phyloP scores from a whole-genome alignment of 2,797 vertebrate species.

The Hydrocynus forskahlii region DNA sequence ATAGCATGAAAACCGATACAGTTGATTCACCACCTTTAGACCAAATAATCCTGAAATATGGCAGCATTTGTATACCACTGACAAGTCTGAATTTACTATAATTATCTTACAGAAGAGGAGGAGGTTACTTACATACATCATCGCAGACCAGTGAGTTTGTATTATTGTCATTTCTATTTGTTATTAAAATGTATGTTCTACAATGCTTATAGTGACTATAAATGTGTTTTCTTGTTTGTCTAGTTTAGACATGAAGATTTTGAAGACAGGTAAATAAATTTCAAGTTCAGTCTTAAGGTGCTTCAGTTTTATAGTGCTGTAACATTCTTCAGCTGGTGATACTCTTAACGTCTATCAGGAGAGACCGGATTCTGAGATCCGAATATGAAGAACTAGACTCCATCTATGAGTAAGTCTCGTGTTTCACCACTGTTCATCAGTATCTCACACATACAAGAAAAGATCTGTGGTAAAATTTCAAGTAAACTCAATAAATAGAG shows the following conservation, averaged over 20 bases:
- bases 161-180: background rate
- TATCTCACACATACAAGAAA: background rate
- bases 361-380: conserved; percentile 48
- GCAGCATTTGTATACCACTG: too few relatives aligned
- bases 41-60: too few relatives aligned
- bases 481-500: background rate
- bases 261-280: conserved; percentile 64
- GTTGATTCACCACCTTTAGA: too few relatives aligned
- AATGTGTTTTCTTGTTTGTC: conserved; percentile 23
- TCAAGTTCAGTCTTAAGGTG: background rate
- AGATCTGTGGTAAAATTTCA: background rate
- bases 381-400: conserved; percentile 49
- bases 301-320: background rate
- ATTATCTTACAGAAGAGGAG: conserved; percentile 61
- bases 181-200: background rate
- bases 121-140: conserved; percentile 71
- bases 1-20: too few relatives aligned
- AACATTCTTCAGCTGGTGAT: conserved; percentile 46
- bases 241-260: conserved; percentile 59
- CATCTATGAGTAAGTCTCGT: conserved; percentile 60
- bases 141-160: conserved; percentile 70
- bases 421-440: background rate
- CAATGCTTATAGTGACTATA: background rate
- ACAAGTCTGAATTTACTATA: background rate
- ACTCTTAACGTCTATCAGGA: conserved; percentile 49